Evolutionary conservation across 2,113 vertebrate genomes (phyloP), one percentile per base, ranked within the genome.

Genomic region (Festucalex cinctus): DNA sequence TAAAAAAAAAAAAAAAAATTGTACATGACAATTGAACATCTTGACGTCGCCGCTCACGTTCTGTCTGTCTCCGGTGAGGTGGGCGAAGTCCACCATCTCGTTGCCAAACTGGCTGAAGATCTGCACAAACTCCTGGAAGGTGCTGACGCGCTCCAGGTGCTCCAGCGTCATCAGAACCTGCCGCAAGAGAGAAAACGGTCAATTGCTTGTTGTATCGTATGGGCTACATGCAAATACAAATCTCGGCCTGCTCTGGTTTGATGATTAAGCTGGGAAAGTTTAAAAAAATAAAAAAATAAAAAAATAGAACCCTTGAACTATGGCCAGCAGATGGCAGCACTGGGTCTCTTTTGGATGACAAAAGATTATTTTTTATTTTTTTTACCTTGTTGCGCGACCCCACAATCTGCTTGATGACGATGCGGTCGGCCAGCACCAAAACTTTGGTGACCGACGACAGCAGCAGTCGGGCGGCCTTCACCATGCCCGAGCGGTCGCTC

Each of bases 51-150:
- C n/a, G n/a, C 97, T 89, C 91, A 98, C 97, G 82, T 98, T 99
- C 90, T 99, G 97, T 53, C 97, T 88, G 86, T 99, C 97, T 85
- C 97, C 97, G 14, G 97, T 99, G 73, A 99, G 93, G 89, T 99
- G 96, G 68, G 97, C 97, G 75, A 99, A 99, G 86, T 99, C 97
- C 83, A 99, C 97, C 97, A 99, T 99, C 91, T 99, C 96, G 66
- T 98, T 99, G 76, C 97, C 97, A 92, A 99, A 99, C 63, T 99
- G 96, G 84, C 97, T 98, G 92, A 99, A 99, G 89, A 99, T 97
- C 87, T 99, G 97, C 28, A 99, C 97, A 92, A 99, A 99, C 76
- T 98, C 97, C 85, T 99, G 97, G 90, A 99, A 99, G 88, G 95
- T 98, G 88, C 88, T 94, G 80, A 98, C 97, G 88, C 92, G 93